These are phyloP conservation scores for Arctocebus calabarensis DNA, from an alignment of 2,797 vertebrate species.

Conservation along the genomic window DNA sequence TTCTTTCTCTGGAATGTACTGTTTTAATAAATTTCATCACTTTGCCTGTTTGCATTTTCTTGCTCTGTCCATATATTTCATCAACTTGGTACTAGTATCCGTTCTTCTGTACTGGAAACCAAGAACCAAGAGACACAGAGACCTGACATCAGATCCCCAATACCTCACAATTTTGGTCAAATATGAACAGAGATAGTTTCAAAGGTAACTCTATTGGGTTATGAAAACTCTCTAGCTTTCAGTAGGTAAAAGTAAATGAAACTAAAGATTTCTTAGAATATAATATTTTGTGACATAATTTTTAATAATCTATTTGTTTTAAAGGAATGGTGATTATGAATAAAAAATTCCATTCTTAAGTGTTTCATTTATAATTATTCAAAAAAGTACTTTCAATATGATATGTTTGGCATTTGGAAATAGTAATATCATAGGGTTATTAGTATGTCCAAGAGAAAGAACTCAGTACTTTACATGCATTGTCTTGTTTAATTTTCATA, in stretches of 20 bases:
- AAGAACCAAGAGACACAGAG: too few species aligned
- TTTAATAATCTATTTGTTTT: neutral
- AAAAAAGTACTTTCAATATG: neutral
- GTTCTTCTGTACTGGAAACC: too few species aligned
- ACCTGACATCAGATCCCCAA: too few species aligned
- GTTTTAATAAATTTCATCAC: too few species aligned
- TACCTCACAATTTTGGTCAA: neutral
- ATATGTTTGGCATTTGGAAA: neutral
- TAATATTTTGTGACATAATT: neutral
- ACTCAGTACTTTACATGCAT: neutral
- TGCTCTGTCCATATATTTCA: too few species aligned
- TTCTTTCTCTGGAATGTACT: too few species aligned
- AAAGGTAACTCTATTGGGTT: neutral
- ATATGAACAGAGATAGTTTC: neutral
- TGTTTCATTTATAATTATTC: neutral
- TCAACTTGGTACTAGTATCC: too few species aligned
- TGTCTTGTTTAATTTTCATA: slow-evolving; percentile 29
- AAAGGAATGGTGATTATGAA: neutral
- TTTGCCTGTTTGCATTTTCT: too few species aligned
- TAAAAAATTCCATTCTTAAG: neutral
- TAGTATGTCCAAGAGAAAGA: neutral
- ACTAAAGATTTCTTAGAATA: neutral
- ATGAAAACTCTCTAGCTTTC: neutral
- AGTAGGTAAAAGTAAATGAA: neutral
- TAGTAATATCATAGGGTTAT: slow-evolving; percentile 4